Percentiles rank a stretch among this genome's conserved stretches.
phyloP scores from a whole-genome alignment of 2,888 invertebrate genomes.

The Uropetala carovei region DNA sequence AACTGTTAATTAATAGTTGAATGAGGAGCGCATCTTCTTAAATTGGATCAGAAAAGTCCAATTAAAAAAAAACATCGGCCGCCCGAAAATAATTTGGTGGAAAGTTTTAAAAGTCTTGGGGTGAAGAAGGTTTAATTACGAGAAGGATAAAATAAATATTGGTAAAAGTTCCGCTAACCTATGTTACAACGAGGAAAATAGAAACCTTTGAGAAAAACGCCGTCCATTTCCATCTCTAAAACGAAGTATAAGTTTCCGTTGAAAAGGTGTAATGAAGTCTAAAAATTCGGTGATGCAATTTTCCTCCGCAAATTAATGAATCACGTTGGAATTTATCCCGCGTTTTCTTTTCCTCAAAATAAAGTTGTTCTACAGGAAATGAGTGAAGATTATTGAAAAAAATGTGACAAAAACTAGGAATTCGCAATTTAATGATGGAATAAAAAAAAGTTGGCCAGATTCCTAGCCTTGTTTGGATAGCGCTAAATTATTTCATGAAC shows the following conservation, averaged over 20 bases:
- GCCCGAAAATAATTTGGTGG: not conserved
- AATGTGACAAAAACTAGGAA: not conserved
- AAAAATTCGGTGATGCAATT: not conserved
- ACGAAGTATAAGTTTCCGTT: not conserved
- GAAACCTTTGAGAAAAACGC: not conserved
- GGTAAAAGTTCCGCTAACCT: not conserved
- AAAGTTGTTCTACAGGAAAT: not conserved
- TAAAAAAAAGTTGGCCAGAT: too few relatives aligned
- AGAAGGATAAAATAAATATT: not conserved
- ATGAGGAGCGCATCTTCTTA: not conserved
- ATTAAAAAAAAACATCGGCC: not conserved
- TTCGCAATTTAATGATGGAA: too few relatives aligned
- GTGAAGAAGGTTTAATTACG: not conserved
- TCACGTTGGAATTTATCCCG: not conserved
- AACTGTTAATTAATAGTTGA: not conserved
- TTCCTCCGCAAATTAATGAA: conserved; percentile 10
- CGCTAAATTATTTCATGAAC: too few relatives aligned
- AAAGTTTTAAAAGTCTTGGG: not conserved
- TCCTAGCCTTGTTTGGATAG: too few relatives aligned
- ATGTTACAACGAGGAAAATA: not conserved
- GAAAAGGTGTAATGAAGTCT: conserved; percentile 15
- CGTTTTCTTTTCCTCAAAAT: not conserved
- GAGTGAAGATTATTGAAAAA: not conserved
- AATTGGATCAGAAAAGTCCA: not conserved
- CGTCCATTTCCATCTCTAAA: not conserved